Evolutionary conservation across 1,140 invertebrate genomes (phyloP), one percentile per base, ranked within the genome.

Genomic region (Bombyx mandarina): DNA sequence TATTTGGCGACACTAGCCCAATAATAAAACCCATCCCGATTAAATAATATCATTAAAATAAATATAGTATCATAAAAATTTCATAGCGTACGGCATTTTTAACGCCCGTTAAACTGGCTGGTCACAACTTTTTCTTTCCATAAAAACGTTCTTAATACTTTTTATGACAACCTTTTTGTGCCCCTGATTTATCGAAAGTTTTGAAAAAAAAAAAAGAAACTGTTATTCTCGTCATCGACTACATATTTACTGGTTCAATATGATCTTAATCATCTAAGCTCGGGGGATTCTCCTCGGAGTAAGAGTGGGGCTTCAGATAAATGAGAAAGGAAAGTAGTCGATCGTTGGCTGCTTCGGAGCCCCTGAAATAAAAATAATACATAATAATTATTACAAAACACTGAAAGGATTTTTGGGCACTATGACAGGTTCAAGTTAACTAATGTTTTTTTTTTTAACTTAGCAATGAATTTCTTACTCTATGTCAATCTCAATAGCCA

Each of bases 401-500:
- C 4, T 35, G 26, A 35, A 35, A 1, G 26, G 26, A 35, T 35
- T 35, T 35, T 35, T 35, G 26, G 4, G 26, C 4, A 35, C 26
- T 5, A 35, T 35, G 26, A 35, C 26, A 35, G 4, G 26, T 3
- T 5, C 26, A 35, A 35, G 26, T 35, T 35, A 5, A 35, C 4
- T 35, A 35, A 18, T 35, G 26, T 35, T 35, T 35, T 35, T 35
- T 35, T 35, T 35, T 35, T 35, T 1, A 35, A 35, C 2, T 35
- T 35, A 35, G 26, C 26, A 35, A 35, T 5, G 0, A 42, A 42
- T 35, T 46, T 74, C 79, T 77, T 62, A 84, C 81, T 82, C 81
- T 3, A 82, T 70, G 48, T 84, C 79, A 22, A 84, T 82, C 65
- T 84, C 81, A 9, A 84, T 70, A 44, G 75, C 77, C 56, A 84